Base-by-base conservation (phyloP, 2,888 invertebrate species). In the Scaptomyza parva region DNA sequence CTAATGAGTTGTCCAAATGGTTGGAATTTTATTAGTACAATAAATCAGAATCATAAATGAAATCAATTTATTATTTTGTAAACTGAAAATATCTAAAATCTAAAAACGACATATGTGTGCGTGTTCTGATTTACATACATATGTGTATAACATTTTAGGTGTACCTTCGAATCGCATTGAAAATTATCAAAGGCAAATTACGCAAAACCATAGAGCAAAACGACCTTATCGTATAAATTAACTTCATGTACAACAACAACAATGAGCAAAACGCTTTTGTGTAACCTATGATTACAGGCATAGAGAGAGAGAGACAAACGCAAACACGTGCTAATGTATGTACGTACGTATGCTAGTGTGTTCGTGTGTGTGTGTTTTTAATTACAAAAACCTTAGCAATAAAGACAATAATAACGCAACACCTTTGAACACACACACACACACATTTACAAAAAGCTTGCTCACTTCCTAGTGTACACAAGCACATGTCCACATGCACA, bases 141-240 rank as follows among this genome's bases (percentile, higher is more conserved):
- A 44, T 18, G 14, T 48, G 22, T 20, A 24, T 35, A 33, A n/a
- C n/a, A n/a, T n/a, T 47, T 14, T 47, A 12, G 8, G 28, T 62
- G 41, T 62, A 37, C 45, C 60, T 43, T 52, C 11, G 17, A 43
- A 62, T 62, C 62, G 39, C 78, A 85, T 83, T 85, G 83, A 82
- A 83, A 82, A 74, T 73, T 78, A 87, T 85, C 78, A 87, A 82
- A 82, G 76, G 82, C 58, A 82, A 70, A 82, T 86, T 82, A 86
- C 87, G 78, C 69, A 87, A 86, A 87, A 67, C 51, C 77, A 83
- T 82, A 70, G 68, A 83, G 77, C 83, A 84, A 87, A 85, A 84
- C 83, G 86, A 79, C 88, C 86, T 84, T 88, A 84, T 86, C 77
- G 77, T 77, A 69, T 75, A 75, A 82, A 85, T 82, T 72, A 82